Evolutionary conservation across 2,888 invertebrate species (phyloP).

Genomic region (Caenorhabditis sulstoni): DNA sequence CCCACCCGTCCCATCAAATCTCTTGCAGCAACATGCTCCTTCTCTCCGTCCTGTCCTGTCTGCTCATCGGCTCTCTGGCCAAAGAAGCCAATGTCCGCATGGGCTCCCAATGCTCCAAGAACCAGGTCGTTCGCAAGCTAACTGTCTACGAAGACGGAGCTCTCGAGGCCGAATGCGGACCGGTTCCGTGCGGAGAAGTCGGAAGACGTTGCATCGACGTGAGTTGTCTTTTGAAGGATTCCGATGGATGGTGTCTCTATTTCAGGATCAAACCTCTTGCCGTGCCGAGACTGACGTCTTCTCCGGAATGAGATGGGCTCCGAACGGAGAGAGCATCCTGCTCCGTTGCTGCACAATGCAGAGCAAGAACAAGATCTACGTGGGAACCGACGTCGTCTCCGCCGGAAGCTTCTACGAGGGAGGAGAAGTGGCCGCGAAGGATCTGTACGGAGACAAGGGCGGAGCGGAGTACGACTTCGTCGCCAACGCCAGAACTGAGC

Average conservation of each 20-base stretch:
- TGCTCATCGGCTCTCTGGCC: constrained; percentile 31
- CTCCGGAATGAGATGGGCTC: constrained; percentile 79
- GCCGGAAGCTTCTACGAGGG: constrained; percentile 78
- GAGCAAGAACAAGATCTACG: constrained; percentile 75
- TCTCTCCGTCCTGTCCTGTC: constrained; percentile 34
- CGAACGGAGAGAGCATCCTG: constrained; percentile 77
- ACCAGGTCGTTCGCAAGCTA: constrained; percentile 78
- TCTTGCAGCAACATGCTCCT: constrained; percentile 28
- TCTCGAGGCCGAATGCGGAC: constrained; percentile 80
- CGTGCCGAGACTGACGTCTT: constrained; percentile 72
- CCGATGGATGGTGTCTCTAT: background rate
- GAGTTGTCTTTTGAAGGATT: background rate
- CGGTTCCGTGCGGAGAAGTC: constrained; percentile 78
- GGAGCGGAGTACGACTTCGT: constrained; percentile 79
- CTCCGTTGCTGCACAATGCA: constrained; percentile 76
- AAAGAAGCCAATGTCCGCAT: constrained; percentile 33
- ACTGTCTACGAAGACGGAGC: constrained; percentile 80
- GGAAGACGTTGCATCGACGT: constrained; percentile 67
- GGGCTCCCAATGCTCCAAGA: constrained; percentile 74
- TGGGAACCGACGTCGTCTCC: constrained; percentile 78
- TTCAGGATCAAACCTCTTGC: constrained; percentile 68
- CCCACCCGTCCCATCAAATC: background rate
- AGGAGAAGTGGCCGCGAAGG: constrained; percentile 74
- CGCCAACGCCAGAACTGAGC: constrained; percentile 77
- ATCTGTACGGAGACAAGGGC: constrained; percentile 71